Evolutionary conservation across 2,797 vertebrate genomes (phyloP), one percentile per base, ranked within the genome.

Genomic region (Cossypha dichroa): DNA sequence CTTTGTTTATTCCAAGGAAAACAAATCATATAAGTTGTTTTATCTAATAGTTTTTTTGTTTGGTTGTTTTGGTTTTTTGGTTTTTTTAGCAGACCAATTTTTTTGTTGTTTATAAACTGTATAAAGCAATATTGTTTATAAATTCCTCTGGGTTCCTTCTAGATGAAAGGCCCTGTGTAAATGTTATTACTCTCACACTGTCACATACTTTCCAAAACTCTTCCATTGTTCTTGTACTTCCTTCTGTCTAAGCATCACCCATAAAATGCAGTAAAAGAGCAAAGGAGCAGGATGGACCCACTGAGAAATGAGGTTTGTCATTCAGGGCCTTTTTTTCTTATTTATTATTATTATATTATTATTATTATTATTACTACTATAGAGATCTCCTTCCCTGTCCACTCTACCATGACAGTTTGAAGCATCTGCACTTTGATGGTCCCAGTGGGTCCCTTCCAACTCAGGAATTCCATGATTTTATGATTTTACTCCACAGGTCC

Each of bases 31-130:
- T 14, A 92, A 88, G 72, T 79, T 95, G 88, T 89, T 97, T 96
- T 82, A 94, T 93, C 82, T 87, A 66, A 26, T 89, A 72, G 82
- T 92, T 95, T 94, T 93, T 70, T 67, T 79, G 70, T 85, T 96
- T 96, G 82, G 38, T 78, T 82, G 48, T 60, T 14, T 45, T 21
- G 41, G 23, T 3, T 59, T 10, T 40, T 6, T 14, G 21, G 55
- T 41, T 72, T 88, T 63, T 77, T 59, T 21, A 81, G 78, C 70
- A 77, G 95, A 95, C 34, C 19, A 18, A 59, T 76, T 90, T 60
- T 88, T 91, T 97, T 83, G 90, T 95, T 97, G 96, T 97, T 97
- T 97, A 96, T 96, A 94, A 94, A 94, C 78, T 85, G 72, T 60
- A 75, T 91, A 82, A 97, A 97, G 93, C 46, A 93, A 96, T 78